phyloP scores from a whole-genome alignment of 2,113 vertebrate species.

The Nasalis larvatus region DNA sequence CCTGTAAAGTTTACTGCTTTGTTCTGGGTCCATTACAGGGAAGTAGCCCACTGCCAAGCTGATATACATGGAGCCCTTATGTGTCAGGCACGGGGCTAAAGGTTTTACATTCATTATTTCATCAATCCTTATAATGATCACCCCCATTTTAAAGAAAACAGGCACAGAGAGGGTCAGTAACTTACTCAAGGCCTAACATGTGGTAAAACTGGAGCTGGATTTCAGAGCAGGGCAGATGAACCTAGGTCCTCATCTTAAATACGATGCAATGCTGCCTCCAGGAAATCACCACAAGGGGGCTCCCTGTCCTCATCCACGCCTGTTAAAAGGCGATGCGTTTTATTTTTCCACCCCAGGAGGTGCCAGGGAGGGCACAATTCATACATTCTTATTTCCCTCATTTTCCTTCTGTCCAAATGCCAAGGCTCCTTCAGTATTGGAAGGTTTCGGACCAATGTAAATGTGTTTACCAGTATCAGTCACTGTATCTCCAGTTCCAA shows the following conservation, averaged over 20 bases:
- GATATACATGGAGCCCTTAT: neutral
- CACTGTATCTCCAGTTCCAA: neutral
- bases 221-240: neutral
- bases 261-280: neutral
- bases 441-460: neutral
- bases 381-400: accelerated
- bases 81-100: neutral
- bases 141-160: neutral
- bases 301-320: neutral
- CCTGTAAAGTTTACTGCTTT: neutral
- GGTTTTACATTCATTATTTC: neutral
- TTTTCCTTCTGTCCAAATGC: conserved; percentile 13
- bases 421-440: neutral
- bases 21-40: neutral
- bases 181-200: neutral
- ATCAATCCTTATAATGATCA: neutral
- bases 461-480: neutral
- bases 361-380: neutral
- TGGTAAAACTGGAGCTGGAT: neutral
- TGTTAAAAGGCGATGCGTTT: neutral
- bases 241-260: neutral
- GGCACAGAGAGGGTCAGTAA: neutral
- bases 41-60: neutral
- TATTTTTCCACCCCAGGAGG: neutral
- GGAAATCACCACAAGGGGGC: conserved; percentile 14